A percentile compares a stretch with the other conserved stretches of the same genome.
phyloP scores from a whole-genome alignment of 1,140 invertebrate genomes.

The Euwallacea similis region DNA sequence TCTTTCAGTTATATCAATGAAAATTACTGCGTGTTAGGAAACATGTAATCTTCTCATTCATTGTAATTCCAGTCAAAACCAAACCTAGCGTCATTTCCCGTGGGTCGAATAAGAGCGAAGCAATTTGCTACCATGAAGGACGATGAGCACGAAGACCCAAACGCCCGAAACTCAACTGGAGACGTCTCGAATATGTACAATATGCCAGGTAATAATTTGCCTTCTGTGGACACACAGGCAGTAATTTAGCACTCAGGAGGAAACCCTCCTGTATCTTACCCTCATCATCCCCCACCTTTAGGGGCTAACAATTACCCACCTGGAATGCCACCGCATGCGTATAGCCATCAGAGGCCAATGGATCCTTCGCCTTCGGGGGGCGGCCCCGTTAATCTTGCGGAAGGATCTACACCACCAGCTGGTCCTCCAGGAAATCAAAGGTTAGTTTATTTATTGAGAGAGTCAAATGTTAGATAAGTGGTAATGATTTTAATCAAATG shows the following conservation, averaged over 20 bases:
- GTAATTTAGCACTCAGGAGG: too few relatives aligned
- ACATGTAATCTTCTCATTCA: too few relatives aligned
- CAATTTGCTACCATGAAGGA: slow-evolving; percentile 48
- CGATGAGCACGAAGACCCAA: slow-evolving; percentile 34
- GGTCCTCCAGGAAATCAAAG: slow-evolving; percentile 4
- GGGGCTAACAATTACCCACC: too few relatives aligned
- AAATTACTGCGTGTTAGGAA: too few relatives aligned
- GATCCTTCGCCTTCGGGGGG: slow-evolving; percentile 55
- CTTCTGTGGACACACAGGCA: background rate
- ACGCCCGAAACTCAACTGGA: slow-evolving; percentile 14
- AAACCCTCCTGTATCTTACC: background rate
- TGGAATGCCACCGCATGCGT: too few relatives aligned
- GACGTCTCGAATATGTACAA: slow-evolving; percentile 3
- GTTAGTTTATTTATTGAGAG: background rate
- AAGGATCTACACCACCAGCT: slow-evolving; percentile 18
- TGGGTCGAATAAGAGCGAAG: slow-evolving; percentile 45
- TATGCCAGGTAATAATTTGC: slow-evolving; percentile 1
- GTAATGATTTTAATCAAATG: too few relatives aligned
- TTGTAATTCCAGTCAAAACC: slow-evolving; percentile 33
- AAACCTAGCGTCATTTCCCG: slow-evolving; percentile 34
- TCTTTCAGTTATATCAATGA: too few relatives aligned
- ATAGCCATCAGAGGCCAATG: slow-evolving; percentile 48
- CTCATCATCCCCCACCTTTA: background rate
- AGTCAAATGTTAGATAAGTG: too few relatives aligned
- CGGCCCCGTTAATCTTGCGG: slow-evolving; percentile 51